Percentiles rank a stretch among this genome's conserved stretches.
phyloP scores from a whole-genome alignment of 2,797 vertebrate genomes.

The Danio tinwini region DNA sequence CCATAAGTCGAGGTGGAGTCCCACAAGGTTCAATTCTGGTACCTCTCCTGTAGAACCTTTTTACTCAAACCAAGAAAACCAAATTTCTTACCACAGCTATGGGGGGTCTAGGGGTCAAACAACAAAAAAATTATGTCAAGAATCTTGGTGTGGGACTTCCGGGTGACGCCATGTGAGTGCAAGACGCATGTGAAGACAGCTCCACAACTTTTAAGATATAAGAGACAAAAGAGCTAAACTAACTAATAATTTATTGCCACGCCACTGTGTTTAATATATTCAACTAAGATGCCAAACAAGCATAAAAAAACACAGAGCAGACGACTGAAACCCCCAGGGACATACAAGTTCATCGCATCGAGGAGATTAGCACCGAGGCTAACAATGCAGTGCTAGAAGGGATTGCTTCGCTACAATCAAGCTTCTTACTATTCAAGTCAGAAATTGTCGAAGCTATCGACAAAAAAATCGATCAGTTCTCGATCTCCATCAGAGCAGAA shows the following conservation, averaged over 20 bases:
- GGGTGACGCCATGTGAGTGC: background rate
- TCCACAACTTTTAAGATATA: background rate
- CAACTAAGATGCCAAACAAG: background rate
- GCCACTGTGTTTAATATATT: background rate
- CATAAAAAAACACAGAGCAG: background rate
- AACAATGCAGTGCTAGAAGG: conserved; percentile 1
- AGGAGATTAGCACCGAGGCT: background rate
- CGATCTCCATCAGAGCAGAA: background rate
- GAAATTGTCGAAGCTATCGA: background rate
- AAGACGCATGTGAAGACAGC: background rate
- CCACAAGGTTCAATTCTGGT: too few relatives aligned
- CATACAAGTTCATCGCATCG: background rate
- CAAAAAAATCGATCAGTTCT: background rate
- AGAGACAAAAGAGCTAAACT: background rate
- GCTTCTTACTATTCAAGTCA: background rate
- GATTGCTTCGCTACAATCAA: background rate
- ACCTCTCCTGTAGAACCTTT: too few relatives aligned
- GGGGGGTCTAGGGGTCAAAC: too few relatives aligned
- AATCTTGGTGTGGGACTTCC: background rate
- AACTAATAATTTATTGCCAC: background rate
- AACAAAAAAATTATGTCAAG: too few relatives aligned
- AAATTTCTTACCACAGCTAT: too few relatives aligned
- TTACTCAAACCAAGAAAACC: too few relatives aligned
- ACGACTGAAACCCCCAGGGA: background rate
- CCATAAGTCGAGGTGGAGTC: too few relatives aligned